A percentile compares a stretch with the other conserved stretches of the same genome.
phyloP scores from a whole-genome alignment of 2,888 invertebrate genomes.

The Ormyrus nitidulus region DNA sequence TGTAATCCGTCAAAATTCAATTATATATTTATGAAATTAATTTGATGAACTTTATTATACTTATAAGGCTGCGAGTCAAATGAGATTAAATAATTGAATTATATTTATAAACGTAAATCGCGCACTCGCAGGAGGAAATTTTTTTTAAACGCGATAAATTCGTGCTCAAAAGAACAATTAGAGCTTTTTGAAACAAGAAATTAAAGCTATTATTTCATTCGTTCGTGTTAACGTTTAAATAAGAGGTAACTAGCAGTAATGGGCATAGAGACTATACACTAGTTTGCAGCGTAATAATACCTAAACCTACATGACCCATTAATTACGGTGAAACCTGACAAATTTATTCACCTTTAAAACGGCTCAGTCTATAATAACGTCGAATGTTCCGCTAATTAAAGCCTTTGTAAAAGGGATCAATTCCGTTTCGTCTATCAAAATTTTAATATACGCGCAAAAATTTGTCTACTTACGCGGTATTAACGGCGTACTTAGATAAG shows the following conservation, averaged over 20 bases:
- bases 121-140: not conserved
- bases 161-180: not conserved
- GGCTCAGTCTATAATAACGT: not conserved
- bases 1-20: no score
- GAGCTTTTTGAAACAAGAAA: slow-evolving; percentile 3
- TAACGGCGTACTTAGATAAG: no score
- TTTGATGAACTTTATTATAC: not conserved
- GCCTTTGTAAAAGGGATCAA: not conserved
- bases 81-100: not conserved
- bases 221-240: slow-evolving; percentile 32
- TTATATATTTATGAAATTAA: no score
- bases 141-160: not conserved
- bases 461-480: no score
- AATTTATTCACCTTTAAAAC: slow-evolving; percentile 29
- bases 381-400: not conserved
- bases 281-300: slow-evolving; percentile 33
- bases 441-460: no score
- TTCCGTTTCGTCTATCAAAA: not conserved
- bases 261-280: slow-evolving; percentile 21
- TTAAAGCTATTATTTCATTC: slow-evolving; percentile 43
- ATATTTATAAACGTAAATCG: not conserved
- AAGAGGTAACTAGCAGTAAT: slow-evolving; percentile 37
- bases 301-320: slow-evolving; percentile 43
- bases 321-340: slow-evolving; percentile 34
- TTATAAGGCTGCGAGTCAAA: not conserved